Evolutionary conservation across 1,140 invertebrate genomes (phyloP), one percentile per base, ranked within the genome.

Genomic region (Tetramorium simillimum): DNA sequence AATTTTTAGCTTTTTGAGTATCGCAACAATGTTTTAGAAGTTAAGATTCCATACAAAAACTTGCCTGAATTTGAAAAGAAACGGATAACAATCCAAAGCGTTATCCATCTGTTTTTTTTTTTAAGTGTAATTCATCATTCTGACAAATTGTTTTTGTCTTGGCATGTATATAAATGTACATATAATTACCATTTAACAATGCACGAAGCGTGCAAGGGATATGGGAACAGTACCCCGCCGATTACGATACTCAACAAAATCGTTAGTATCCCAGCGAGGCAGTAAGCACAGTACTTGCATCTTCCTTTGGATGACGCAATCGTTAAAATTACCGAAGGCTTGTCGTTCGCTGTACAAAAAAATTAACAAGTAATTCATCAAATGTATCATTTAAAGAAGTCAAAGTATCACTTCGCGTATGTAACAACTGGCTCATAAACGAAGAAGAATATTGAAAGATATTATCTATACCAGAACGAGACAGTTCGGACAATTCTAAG

Each of bases 201-300:
- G 56, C 92, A 93, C 0, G 92, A 93, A 3, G 92, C 92, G n/a
- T 89, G 90, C 46, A 92, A 18, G 12, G 92, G 92, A 78, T 92
- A 93, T 5, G 92, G 92, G 37, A 93, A 93, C 0, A 86, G 28
- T 6, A 78, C 43, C 40, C 58, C 75, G 6, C 62, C 33, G 16
- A 90, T 21, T 16, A 89, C 12, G 14, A 49, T 12, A 33, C 86
- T 89, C 0, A 91, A 0, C 21, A 90, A n/a, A 10, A 90, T 28
- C 0, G 60, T 18, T 14, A 90, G 4, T 1, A 85, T 4, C 0
- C 53, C 69, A 56, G n/a, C 16, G 12, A 90, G 0, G 37, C 65
- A 58, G 28, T 67, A 91, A 9, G 18, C 14, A 18, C 67, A 63
- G 18, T 40, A 86, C 18, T 69, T 82, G 28, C 58, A 77, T 28